These are phyloP conservation scores for Uropsilus gracilis DNA, from an alignment of 2,113 vertebrate species.

Conservation along the genomic window DNA sequence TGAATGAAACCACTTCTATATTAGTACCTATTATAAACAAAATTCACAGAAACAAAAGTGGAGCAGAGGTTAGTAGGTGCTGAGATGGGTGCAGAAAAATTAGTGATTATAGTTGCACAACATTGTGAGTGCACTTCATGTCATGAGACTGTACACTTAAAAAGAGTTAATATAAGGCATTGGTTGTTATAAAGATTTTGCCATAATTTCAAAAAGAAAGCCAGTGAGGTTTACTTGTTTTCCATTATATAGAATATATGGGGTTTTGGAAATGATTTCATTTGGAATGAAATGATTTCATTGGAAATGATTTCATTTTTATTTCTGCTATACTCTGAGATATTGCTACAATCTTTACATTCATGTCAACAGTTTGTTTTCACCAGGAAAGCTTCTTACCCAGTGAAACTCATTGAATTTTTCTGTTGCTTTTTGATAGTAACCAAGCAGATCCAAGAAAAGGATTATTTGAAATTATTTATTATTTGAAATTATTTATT, in stretches of 20 bases:
- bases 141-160: neutral
- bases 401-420: neutral
- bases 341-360: neutral
- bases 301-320: too few species aligned
- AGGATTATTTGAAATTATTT: neutral
- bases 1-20: neutral
- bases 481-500: too few species aligned
- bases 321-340: neutral
- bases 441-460: neutral
- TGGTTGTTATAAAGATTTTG: neutral
- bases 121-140: neutral
- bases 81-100: neutral
- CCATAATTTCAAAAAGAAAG: neutral
- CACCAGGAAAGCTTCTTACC: neutral
- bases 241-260: neutral
- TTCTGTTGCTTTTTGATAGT: neutral
- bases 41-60: neutral
- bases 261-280: too few species aligned
- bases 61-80: neutral
- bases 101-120: neutral
- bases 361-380: neutral
- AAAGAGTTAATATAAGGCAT: neutral
- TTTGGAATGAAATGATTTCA: too few species aligned
- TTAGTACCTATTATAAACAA: neutral
- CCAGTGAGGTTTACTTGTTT: neutral